These are phyloP conservation scores for Protonemura montana DNA, from an alignment of 2,888 invertebrate genomes.

Conservation along the genomic window DNA sequence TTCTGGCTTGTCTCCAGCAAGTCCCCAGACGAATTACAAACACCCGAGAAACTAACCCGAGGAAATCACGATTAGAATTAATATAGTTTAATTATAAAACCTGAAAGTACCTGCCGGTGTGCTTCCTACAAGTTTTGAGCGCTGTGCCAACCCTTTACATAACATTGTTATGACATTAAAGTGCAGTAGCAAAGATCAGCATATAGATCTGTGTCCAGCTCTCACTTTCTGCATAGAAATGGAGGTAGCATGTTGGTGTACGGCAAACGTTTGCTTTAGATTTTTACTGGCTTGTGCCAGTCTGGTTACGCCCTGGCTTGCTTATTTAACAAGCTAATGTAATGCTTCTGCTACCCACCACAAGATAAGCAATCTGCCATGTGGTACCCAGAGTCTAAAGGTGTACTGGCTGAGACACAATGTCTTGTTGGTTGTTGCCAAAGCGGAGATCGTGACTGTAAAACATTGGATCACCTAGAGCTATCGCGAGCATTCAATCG, in stretches of 20 bases:
- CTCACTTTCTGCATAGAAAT: conserved; percentile 1
- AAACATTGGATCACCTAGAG: not conserved
- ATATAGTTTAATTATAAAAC: too few species aligned
- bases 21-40: not conserved
- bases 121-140: not conserved
- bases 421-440: not conserved
- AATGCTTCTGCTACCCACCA: not conserved
- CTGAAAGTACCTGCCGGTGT: too few species aligned
- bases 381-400: not conserved
- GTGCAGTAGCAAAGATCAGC: not conserved
- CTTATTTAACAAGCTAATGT: not conserved
- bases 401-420: not conserved
- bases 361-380: not conserved
- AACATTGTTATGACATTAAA: not conserved
- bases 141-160: not conserved
- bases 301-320: not conserved
- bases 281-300: not conserved
- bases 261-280: conserved; percentile 18
- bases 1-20: not conserved
- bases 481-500: not conserved
- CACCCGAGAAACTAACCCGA: too few species aligned
- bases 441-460: not conserved
- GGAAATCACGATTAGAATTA: too few species aligned
- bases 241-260: not conserved
- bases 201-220: not conserved